Evolutionary conservation across 1,140 invertebrate genomes (phyloP).

Genomic region (Protaetia brevitarsis): DNA sequence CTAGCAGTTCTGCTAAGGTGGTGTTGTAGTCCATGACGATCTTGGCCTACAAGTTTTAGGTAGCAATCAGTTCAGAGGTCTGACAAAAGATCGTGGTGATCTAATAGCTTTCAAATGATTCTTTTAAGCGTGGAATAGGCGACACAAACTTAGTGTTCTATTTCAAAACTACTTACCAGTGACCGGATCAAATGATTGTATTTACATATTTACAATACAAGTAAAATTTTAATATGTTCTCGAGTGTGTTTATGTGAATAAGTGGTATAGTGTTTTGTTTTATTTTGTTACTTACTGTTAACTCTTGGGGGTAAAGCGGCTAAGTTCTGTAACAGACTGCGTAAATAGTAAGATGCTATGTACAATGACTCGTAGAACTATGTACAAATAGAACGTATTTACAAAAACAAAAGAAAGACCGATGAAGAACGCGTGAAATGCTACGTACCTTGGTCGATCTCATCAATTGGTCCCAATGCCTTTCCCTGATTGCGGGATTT

Average conservation of each 20-base stretch:
- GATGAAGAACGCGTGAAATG: not conserved
- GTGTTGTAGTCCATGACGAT: conserved; percentile 91
- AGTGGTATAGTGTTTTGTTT: not conserved
- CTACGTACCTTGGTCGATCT: conserved; percentile 91
- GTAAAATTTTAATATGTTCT: not conserved
- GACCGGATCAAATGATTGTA: not conserved
- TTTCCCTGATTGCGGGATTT: conserved; percentile 90
- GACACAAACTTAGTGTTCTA: not conserved
- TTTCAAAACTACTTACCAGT: conserved; percentile 6
- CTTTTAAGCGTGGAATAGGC: not conserved
- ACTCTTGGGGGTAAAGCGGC: conserved; percentile 77
- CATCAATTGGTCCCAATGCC: conserved; percentile 97
- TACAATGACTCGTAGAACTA: conserved; percentile 27
- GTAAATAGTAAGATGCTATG: conserved; percentile 38
- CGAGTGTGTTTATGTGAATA: not conserved
- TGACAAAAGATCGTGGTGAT: not conserved
- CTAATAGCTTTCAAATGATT: no score
- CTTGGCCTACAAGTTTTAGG: conserved; percentile 62
- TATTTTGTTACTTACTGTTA: conserved; percentile 70
- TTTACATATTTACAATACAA: not conserved
- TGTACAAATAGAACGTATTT: conserved; percentile 31
- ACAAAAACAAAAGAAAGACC: not conserved
- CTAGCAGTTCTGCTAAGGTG: conserved; percentile 85
- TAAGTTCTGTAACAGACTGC: conserved; percentile 76
- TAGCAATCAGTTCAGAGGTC: not conserved